Evolutionary conservation across 2,888 invertebrate species (phyloP), one percentile per base, ranked within the genome.

Genomic region (Drosophila subsilvestris): DNA sequence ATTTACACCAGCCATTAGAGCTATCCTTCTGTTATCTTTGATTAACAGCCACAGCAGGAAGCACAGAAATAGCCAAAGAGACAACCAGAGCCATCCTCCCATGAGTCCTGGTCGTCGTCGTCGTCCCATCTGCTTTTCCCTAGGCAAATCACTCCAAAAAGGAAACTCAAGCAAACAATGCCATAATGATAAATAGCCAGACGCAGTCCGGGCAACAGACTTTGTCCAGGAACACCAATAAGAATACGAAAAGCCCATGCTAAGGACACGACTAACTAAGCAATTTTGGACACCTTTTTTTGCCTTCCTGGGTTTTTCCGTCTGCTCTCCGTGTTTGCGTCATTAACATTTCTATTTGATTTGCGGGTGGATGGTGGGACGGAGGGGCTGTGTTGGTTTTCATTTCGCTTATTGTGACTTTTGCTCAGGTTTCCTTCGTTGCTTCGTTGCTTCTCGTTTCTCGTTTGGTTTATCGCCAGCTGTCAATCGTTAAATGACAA

Each of bases 401-500:
- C 63, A 58, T 67, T 62, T 73, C 63, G 63, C 37, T 58, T 67
- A 18, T 45, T 51, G 44, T 66, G 53, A 37, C 37, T 71, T 58
- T 58, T 53, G 51, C 51, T 60, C 42, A 20, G 44, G 70, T 44
- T 51, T 27, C 20, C 62, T 67, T 57, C 60, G 17, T 61, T 47
- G 49, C 62, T 67, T 57, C 60, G 17, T 61, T 47, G 49, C 42
- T 57, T 68, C 68, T 73, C 71, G 44, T 61, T 75, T 74, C 56
- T 37, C 14, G 14, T 37, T 37, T 37, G 37, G 66, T 68, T 83
- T 84, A 86, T 88, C 89, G 74, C 67, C 67, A 76, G 67, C 86
- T 86, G 89, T 88, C 89, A 86, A 86, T 86, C 86, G 89, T 75
- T 88, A 82, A 88, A 82, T 81, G 86, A 84, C 88, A 88, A 84